These are phyloP conservation scores for Actenoides lindsayi DNA, from an alignment of 2,113 vertebrate species.

Conservation along the genomic window DNA sequence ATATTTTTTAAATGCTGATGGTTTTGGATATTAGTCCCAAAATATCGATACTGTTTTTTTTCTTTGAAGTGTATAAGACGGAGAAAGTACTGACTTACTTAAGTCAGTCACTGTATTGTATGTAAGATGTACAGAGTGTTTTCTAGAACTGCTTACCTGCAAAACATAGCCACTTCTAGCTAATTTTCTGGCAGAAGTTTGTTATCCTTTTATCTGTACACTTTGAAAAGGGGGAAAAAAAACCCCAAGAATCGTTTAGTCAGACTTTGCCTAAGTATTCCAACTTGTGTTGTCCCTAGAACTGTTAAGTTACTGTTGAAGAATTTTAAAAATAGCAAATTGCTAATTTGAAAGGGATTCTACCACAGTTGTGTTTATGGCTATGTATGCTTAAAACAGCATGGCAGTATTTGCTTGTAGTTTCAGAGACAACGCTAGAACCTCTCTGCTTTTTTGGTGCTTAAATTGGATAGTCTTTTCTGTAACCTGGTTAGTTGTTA, in stretches of 20 bases:
- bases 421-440: neutral
- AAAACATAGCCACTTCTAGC: neutral
- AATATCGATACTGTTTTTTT: neutral
- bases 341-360: neutral
- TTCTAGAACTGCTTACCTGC: neutral
- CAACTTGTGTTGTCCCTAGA: neutral
- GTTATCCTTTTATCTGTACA: neutral
- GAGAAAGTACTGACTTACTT: neutral
- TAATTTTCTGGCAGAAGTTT: neutral
- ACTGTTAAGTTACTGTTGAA: neutral
- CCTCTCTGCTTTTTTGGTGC: neutral
- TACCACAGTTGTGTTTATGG: neutral
- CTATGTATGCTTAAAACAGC: neutral
- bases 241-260: rapidly evolving
- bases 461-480: neutral
- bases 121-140: rapidly evolving
- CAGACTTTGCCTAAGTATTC: neutral
- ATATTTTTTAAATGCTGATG: neutral
- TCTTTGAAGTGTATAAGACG: neutral
- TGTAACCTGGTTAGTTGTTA: neutral
- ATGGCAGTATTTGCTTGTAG: neutral
- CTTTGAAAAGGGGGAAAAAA: neutral
- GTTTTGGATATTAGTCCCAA: neutral
- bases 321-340: neutral
- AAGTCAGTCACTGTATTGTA: too few relatives aligned